phyloP scores from a whole-genome alignment of 2,888 invertebrate species.

The Hoplodrina blanda region DNA sequence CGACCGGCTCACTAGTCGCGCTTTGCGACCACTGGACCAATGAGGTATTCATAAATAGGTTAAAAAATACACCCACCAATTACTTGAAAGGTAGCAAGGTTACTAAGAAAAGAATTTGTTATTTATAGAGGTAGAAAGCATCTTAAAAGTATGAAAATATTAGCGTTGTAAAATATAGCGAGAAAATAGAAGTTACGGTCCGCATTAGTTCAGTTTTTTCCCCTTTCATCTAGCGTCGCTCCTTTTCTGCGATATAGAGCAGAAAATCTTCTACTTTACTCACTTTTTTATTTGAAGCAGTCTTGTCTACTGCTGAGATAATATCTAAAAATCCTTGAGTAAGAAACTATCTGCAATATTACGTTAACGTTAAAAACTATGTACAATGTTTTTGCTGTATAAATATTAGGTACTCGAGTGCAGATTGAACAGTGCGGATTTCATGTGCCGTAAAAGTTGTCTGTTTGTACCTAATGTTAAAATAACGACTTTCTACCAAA shows the following conservation, averaged over 20 bases:
- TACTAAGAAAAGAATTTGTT: background rate
- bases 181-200: background rate
- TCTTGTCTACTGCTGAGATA: constrained; percentile 11
- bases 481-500: too few relatives aligned
- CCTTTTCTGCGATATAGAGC: constrained; percentile 8
- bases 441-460: constrained; percentile 6
- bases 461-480: too few relatives aligned
- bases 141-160: constrained; percentile 12
- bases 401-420: background rate
- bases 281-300: constrained; percentile 30
- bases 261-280: constrained; percentile 16
- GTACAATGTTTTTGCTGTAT: constrained; percentile 12
- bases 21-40: too few relatives aligned
- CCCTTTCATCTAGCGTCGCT: constrained; percentile 21
- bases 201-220: constrained; percentile 4
- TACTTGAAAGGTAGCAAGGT: background rate
- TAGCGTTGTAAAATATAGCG: background rate
- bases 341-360: background rate
- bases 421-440: background rate
- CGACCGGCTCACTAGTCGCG: too few relatives aligned
- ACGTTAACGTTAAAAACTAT: background rate
- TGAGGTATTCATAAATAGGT: too few relatives aligned
- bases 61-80: background rate
- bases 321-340: constrained; percentile 14
- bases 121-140: background rate